Evolutionary conservation across 1,140 invertebrate species (phyloP).

Genomic region (Neuroterus valhalla): DNA sequence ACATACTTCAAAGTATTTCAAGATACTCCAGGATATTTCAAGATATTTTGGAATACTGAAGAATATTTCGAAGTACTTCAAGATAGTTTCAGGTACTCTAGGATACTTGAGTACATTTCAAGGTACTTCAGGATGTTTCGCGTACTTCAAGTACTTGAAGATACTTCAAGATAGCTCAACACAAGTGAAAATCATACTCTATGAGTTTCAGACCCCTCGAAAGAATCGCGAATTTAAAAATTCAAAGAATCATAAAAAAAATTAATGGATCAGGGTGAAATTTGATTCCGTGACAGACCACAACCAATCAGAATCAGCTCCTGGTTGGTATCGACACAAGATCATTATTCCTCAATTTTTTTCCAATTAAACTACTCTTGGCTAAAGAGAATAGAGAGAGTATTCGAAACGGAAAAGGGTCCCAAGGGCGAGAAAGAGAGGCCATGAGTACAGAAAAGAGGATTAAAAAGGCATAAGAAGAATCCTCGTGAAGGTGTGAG

Average conservation of each 20-base stretch:
- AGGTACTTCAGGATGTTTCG: background rate
- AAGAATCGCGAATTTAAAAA: background rate
- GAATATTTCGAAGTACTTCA: too few relatives aligned
- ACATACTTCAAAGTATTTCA: too few relatives aligned
- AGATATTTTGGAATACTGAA: too few relatives aligned
- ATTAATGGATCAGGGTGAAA: background rate
- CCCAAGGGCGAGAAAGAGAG: conserved; percentile 44
- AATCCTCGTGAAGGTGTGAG: conserved; percentile 46
- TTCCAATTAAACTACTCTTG: conserved; percentile 58
- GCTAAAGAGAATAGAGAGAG: conserved; percentile 30
- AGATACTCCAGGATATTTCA: too few relatives aligned
- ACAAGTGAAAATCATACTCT: background rate
- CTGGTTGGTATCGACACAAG: conserved; percentile 42
- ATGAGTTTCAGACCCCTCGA: too few relatives aligned
- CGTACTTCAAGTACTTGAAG: too few relatives aligned
- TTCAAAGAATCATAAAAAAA: background rate
- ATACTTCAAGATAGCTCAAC: background rate
- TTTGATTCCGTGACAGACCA: conserved; percentile 3
- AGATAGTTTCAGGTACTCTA: background rate
- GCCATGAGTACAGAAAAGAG: conserved; percentile 5
- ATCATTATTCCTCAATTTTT: conserved; percentile 59
- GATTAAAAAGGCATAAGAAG: conserved; percentile 38
- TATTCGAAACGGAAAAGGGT: conserved; percentile 1
- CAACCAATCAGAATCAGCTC: conserved; percentile 3
- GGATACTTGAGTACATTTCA: too few relatives aligned